These are phyloP conservation scores for Probaryconus sp. DNA, from an alignment of 1,140 invertebrate species.

Conservation along the genomic window DNA sequence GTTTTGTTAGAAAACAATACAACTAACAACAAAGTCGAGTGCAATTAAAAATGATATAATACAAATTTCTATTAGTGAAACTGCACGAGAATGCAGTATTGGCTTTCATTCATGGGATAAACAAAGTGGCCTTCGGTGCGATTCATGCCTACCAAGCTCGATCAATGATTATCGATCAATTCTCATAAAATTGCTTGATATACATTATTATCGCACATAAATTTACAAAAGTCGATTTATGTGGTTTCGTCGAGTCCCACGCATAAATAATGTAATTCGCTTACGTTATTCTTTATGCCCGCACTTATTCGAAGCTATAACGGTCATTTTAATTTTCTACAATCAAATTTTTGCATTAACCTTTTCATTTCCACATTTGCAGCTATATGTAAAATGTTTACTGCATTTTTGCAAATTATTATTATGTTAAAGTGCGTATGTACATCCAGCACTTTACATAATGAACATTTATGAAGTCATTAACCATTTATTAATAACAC, in stretches of 20 bases:
- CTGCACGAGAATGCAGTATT: conserved; percentile 8
- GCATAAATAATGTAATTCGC: conserved; percentile 34
- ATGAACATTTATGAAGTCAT: too few species aligned
- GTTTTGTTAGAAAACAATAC: conserved; percentile 14
- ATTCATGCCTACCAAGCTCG: conserved; percentile 34
- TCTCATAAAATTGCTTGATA: conserved; percentile 44
- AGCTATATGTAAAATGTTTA: too few species aligned
- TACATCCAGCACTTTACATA: background rate
- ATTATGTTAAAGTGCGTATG: too few species aligned
- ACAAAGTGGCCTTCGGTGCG: conserved; percentile 38
- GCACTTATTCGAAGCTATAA: conserved; percentile 14
- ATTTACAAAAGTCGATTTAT: conserved; percentile 42
- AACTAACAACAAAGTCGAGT: background rate
- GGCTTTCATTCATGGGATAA: conserved; percentile 39
- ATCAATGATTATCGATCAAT: conserved; percentile 37
- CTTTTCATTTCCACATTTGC: too few species aligned
- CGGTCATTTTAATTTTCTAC: conserved; percentile 33
- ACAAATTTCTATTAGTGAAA: conserved; percentile 29
- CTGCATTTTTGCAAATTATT: conserved; percentile 10
- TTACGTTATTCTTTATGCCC: conserved; percentile 6
- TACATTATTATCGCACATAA: conserved; percentile 42
- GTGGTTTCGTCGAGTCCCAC: conserved; percentile 32
- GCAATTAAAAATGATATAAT: conserved; percentile 26
- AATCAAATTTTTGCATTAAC: conserved; percentile 36
- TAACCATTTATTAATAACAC: too few species aligned